Evolutionary conservation across 2,797 vertebrate genomes (phyloP).

Genomic region (Neosilurus hyrtlii): DNA sequence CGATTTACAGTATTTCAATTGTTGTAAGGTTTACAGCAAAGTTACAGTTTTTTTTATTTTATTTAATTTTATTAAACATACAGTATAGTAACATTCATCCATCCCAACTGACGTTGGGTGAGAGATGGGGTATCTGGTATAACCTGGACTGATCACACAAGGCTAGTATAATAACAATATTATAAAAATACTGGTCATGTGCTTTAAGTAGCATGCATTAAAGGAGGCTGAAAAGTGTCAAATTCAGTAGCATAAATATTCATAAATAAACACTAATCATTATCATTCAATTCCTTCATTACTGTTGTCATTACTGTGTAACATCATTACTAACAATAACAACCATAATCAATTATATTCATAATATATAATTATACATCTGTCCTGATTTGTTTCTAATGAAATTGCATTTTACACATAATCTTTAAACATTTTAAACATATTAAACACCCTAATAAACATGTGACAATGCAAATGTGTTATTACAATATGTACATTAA

Average conservation of each 20-base stretch:
- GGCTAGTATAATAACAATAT: slow-evolving; percentile 33
- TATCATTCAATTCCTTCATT: slow-evolving; percentile 5
- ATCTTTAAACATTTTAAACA: slow-evolving; percentile 14
- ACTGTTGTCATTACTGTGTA: neutral
- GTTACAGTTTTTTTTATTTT: neutral
- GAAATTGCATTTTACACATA: neutral
- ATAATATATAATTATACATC: neutral
- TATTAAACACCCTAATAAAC: slow-evolving; percentile 27
- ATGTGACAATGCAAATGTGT: neutral
- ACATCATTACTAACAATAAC: neutral
- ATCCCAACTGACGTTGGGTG: too few species aligned
- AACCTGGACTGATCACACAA: too few species aligned
- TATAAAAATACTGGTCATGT: slow-evolving; percentile 39
- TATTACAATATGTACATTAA: neutral
- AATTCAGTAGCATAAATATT: slow-evolving; percentile 23
- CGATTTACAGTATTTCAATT: neutral
- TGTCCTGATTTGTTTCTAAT: neutral
- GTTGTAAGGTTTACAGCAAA: neutral
- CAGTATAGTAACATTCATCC: slow-evolving; percentile 12
- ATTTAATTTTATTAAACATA: slow-evolving; percentile 46
- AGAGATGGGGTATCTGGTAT: too few species aligned
- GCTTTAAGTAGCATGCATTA: slow-evolving; percentile 36
- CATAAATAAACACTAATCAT: slow-evolving; percentile 24
- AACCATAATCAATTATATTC: neutral
- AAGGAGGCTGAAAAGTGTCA: slow-evolving; percentile 20